A percentile compares a stretch with the other conserved stretches of the same genome.
Evolutionary conservation across 2,113 vertebrate genomes (phyloP).

Genomic region (Oryctolagus cuniculus): DNA sequence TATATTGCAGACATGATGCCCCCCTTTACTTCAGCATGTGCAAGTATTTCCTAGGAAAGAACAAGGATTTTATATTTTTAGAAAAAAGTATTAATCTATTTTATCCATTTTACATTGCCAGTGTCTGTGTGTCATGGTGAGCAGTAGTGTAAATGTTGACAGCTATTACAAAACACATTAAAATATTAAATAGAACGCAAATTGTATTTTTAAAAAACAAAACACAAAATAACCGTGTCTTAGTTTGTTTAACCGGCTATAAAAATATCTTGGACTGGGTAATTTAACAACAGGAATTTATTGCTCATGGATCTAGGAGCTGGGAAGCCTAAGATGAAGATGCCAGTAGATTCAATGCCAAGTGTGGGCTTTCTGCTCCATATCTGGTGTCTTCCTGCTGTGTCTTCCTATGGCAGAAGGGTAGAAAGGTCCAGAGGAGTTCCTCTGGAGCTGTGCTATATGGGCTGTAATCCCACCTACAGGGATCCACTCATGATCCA

Average conservation of each 20-base stretch:
- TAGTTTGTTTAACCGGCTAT: background rate
- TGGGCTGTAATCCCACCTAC: background rate
- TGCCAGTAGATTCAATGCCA: background rate
- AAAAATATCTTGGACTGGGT: background rate
- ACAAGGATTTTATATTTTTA: background rate
- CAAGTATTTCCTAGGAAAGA: background rate
- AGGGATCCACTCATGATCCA: background rate
- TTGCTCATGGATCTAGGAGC: background rate
- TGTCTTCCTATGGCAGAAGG: background rate
- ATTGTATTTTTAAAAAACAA: background rate
- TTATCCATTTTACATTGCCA: background rate
- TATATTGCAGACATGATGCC: background rate
- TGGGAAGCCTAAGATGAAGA: background rate
- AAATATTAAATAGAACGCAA: background rate
- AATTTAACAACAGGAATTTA: background rate
- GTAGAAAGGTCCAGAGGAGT: background rate
- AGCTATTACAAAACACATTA: background rate
- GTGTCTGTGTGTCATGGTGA: background rate
- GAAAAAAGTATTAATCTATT: slow-evolving; percentile 5
- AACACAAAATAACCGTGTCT: background rate
- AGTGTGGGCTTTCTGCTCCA: background rate
- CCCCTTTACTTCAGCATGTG: background rate
- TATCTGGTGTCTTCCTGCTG: background rate
- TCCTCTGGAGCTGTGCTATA: background rate
- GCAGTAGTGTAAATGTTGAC: background rate